phyloP scores from a whole-genome alignment of 2,888 invertebrate genomes.

The Ecliptopera silaceata region DNA sequence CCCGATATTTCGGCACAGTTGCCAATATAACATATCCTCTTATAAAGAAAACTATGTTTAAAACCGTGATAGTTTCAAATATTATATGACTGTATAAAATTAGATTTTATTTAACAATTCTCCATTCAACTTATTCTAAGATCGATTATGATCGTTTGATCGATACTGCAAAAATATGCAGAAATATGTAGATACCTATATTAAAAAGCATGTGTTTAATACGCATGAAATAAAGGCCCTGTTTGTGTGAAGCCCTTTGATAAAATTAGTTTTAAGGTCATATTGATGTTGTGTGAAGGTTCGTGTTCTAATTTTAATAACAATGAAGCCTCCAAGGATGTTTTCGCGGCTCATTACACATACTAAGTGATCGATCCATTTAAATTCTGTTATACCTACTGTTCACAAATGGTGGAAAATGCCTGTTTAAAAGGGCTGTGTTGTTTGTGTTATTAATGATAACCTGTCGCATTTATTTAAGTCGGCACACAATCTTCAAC shows the following conservation, averaged over 20 bases:
- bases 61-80: too few species aligned
- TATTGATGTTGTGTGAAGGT: slow-evolving; percentile 18
- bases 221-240: too few species aligned
- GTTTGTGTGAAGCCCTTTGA: slow-evolving; percentile 1
- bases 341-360: slow-evolving; percentile 40
- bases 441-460: neutral
- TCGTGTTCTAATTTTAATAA: slow-evolving; percentile 36
- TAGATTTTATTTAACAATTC: too few species aligned
- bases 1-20: too few species aligned
- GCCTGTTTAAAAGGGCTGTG: neutral
- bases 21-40: too few species aligned
- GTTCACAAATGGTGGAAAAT: neutral
- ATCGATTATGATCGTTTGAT: too few species aligned
- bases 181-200: too few species aligned
- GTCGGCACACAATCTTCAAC: neutral
- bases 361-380: slow-evolving; percentile 37
- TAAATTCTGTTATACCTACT: slow-evolving; percentile 6
- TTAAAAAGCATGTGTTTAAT: too few species aligned
- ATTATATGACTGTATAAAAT: too few species aligned
- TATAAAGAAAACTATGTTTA: too few species aligned
- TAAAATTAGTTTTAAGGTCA: slow-evolving; percentile 5
- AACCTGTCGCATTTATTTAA: neutral
- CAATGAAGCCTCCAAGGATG: slow-evolving; percentile 33
- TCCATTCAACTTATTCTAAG: too few species aligned
- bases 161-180: too few species aligned